These are phyloP conservation scores for Oophaga pumilio DNA, from an alignment of 2,113 vertebrate species.

Conservation along the genomic window DNA sequence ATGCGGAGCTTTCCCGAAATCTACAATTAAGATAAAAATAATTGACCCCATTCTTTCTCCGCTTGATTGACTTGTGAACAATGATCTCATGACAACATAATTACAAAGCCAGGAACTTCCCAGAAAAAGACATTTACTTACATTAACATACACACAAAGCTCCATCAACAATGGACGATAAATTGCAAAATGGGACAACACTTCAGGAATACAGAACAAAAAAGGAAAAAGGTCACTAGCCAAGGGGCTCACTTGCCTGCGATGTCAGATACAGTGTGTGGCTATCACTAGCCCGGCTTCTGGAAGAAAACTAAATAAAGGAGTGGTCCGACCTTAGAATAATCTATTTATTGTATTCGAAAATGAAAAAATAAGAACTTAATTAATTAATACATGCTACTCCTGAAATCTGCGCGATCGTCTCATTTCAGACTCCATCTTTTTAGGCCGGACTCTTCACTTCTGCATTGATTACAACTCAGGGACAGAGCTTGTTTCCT, in stretches of 20 bases:
- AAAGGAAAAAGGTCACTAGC: too few relatives aligned
- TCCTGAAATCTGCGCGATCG: too few relatives aligned
- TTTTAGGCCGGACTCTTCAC: too few relatives aligned
- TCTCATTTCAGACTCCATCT: too few relatives aligned
- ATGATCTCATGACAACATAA: not conserved
- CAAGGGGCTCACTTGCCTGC: too few relatives aligned
- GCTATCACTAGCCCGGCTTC: not conserved
- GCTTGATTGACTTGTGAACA: not conserved
- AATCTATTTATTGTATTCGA: too few relatives aligned
- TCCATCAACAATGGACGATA: not conserved
- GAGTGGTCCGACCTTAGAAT: too few relatives aligned
- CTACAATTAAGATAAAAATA: conserved; percentile 17
- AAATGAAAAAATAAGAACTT: too few relatives aligned
- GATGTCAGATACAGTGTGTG: not conserved
- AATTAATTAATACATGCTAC: too few relatives aligned
- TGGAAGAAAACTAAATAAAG: not conserved
- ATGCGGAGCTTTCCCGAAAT: not conserved
- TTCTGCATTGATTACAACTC: too few relatives aligned
- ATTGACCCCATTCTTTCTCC: not conserved
- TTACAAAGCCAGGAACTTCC: not conserved
- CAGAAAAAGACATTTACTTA: not conserved
- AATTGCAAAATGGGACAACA: not conserved
- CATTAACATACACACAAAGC: not conserved
- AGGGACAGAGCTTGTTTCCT: too few relatives aligned
- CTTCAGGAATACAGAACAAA: not conserved